Evolutionary conservation across 2,113 vertebrate species (phyloP).

Genomic region (Chaenocephalus aceratus): DNA sequence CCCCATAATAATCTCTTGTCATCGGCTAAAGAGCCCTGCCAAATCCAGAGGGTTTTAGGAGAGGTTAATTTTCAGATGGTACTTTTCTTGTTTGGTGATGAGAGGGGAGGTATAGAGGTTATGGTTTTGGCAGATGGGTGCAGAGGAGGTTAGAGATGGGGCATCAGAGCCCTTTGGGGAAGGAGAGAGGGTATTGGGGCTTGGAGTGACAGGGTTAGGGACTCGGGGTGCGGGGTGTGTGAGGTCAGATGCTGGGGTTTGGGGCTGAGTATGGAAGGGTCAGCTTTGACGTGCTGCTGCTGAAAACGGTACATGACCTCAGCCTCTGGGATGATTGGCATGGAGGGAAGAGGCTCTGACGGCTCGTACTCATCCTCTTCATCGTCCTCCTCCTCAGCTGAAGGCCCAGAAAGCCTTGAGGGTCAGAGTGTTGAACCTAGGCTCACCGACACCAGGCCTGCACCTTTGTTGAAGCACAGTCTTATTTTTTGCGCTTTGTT

Average conservation of each 20-base stretch:
- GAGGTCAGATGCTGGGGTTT: constrained; percentile 73
- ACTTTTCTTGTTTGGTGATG: constrained; percentile 77
- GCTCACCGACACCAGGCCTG: constrained; percentile 35
- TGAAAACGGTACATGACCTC: constrained; percentile 73
- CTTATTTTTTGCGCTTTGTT: constrained; percentile 44
- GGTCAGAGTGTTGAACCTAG: constrained; percentile 62
- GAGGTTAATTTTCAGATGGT: constrained; percentile 78
- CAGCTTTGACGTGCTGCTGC: constrained; percentile 55
- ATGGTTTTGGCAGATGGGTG: constrained; percentile 77
- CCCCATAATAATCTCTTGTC: constrained; percentile 51
- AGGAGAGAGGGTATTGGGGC: constrained; percentile 66
- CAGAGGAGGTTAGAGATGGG: constrained; percentile 71
- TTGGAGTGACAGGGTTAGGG: constrained; percentile 84
- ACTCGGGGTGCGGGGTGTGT: constrained; percentile 72
- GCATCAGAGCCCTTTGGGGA: constrained; percentile 66
- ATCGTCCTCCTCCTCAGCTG: constrained; percentile 40
- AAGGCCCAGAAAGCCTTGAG: constrained; percentile 48
- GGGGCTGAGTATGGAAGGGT: constrained; percentile 61
- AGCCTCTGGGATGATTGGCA: constrained; percentile 74
- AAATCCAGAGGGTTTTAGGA: constrained; percentile 57
- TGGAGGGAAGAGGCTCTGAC: constrained; percentile 67
- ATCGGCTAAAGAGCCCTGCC: constrained; percentile 64
- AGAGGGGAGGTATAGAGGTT: constrained; percentile 77
- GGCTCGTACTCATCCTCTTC: constrained; percentile 60
- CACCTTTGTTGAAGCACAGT: constrained; percentile 55